Base-by-base conservation (phyloP, 1,140 invertebrate species). In the Belonocnema kinseyi region DNA sequence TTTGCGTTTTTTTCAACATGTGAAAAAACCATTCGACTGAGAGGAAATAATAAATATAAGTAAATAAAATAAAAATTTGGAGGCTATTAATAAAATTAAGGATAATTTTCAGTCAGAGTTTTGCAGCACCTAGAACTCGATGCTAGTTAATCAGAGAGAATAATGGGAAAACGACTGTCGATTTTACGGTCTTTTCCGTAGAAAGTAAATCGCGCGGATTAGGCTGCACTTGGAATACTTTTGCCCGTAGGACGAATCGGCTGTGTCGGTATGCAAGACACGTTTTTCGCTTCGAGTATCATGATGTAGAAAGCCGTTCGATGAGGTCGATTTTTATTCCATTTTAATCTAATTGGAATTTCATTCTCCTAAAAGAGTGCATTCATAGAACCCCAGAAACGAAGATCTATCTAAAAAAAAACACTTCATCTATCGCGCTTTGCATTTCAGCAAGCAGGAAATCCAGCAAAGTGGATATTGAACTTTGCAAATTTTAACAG, bases 221-320 rank as follows among this genome's bases (percentile, higher is more conserved):
- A 66, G 61, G 61, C 61, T 66, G 61, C 61, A 66, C 61, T 66
- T 66, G 61, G 61, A 66, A 66, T 66, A 66, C 61, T 66, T 40
- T 66, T 66, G 26, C 61, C 61, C 61, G 61, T 66, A 66, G 26
- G 61, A 66, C 26, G 61, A 66, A 66, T 66, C 26, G 61, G 61
- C 26, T 66, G 40, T 66, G 61, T 66, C 61, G n/a, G 61, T 66
- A 66, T 66, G 61, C 26, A 66, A 66, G 61, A 66, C 61, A 66
- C 61, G 61, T 66, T 66, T 66, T 66, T 40, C 26, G 61, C 26
- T 66, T 21, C 14, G 10, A 66, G 61, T 21, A 66, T 40, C 61
- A 21, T 66, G 61, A 66, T 66, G 61, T 66, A 66, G 61, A 66
- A 66, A 66, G 61, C 61, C 61, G 61, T 46, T n/a, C 61, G 33